Conservation (phyloP, 2,797 vertebrate species). For the Chiroxiphia lanceolata region DNA sequence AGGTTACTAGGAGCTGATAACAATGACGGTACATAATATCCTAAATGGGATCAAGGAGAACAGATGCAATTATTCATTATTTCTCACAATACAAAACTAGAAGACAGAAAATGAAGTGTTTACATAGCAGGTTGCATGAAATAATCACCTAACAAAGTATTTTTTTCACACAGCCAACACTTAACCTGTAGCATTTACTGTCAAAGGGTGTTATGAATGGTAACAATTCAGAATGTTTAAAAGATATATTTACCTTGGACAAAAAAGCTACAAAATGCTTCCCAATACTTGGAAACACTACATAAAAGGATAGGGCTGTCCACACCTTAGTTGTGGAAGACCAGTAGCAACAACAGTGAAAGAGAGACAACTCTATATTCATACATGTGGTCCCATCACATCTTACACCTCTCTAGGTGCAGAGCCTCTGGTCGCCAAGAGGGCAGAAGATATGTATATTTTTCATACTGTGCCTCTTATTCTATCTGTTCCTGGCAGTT, state of each 20-base stretch:
- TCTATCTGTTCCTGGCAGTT: background rate
- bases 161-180: background rate
- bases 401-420: background rate
- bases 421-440: background rate
- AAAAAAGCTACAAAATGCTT: background rate
- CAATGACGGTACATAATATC: background rate
- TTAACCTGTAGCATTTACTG: background rate
- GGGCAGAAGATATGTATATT: background rate
- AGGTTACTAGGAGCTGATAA: background rate
- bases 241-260: background rate
- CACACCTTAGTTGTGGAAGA: background rate
- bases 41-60: background rate
- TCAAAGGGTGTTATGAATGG: background rate
- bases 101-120: background rate
- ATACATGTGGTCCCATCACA: background rate
- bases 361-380: background rate
- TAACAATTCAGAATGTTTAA: background rate
- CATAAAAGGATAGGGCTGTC: background rate
- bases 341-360: background rate
- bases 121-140: background rate
- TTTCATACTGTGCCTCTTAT: background rate
- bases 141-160: background rate
- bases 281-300: background rate
- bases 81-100: background rate
- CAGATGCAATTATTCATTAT: background rate